Evolutionary conservation across 2,888 invertebrate species (phyloP).

Genomic region (Polietes domitor): DNA sequence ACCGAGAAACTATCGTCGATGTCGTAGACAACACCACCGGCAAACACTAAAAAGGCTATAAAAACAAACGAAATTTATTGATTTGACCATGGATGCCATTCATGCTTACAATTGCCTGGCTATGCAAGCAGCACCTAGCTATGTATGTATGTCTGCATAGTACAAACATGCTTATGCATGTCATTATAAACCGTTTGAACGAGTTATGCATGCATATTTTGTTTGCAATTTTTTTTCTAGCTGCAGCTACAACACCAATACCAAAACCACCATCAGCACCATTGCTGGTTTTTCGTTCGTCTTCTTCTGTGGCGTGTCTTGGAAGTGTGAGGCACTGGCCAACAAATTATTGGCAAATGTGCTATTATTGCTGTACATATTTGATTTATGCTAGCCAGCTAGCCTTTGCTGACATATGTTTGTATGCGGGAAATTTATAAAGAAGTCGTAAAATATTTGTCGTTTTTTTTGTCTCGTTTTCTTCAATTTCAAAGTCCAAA

Average conservation of each 20-base stretch:
- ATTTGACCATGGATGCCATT: conserved; percentile 66
- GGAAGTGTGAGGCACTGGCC: background rate
- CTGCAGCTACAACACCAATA: too few relatives aligned
- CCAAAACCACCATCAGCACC: too few relatives aligned
- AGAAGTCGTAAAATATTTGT: background rate
- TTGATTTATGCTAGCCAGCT: background rate
- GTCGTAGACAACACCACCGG: background rate
- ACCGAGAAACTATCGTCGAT: background rate
- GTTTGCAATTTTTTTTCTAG: background rate
- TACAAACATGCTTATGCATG: conserved; percentile 1
- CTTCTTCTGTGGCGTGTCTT: too few relatives aligned
- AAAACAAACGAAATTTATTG: conserved; percentile 48
- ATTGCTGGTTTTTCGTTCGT: too few relatives aligned
- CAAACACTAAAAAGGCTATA: background rate
- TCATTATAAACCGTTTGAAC: conserved; percentile 3
- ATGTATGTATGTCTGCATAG: background rate
- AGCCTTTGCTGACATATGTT: too few relatives aligned
- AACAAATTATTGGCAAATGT: conserved; percentile 13
- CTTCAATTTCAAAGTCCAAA: conserved; percentile 13
- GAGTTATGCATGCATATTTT: background rate
- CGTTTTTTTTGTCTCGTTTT: background rate
- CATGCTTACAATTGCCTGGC: conserved; percentile 53
- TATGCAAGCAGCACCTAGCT: too few relatives aligned
- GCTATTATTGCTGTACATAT: background rate
- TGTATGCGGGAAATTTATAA: background rate